Evolutionary conservation across 2,888 invertebrate genomes (phyloP).

Genomic region (Selenia dentaria): DNA sequence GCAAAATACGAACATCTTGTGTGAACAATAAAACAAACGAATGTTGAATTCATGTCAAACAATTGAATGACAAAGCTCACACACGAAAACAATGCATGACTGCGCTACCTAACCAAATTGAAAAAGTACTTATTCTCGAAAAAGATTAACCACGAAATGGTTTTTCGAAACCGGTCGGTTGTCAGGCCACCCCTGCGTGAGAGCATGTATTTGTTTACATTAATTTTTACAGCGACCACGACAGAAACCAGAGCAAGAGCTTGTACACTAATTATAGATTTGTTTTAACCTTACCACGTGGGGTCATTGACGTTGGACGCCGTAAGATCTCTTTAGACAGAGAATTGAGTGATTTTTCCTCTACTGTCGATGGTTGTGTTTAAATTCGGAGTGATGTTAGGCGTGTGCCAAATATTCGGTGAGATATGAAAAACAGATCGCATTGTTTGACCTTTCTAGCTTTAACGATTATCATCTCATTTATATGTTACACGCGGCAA

Average conservation of each 20-base stretch:
- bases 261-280: slow-evolving; percentile 69
- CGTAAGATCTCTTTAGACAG: slow-evolving; percentile 32
- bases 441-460: slow-evolving; percentile 4
- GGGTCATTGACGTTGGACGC: slow-evolving; percentile 68
- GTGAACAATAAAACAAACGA: no score
- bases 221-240: slow-evolving; percentile 82
- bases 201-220: slow-evolving; percentile 77
- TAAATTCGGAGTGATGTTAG: slow-evolving; percentile 17
- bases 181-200: slow-evolving; percentile 76
- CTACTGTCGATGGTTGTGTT: slow-evolving; percentile 26
- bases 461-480: no score
- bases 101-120: slow-evolving; percentile 37
- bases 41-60: slow-evolving; percentile 2
- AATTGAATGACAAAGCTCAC: slow-evolving; percentile 58
- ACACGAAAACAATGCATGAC: slow-evolving; percentile 40
- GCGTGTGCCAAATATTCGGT: slow-evolving; percentile 18
- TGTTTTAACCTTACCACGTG: slow-evolving; percentile 71
- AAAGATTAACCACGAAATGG: slow-evolving; percentile 25
- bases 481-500: no score
- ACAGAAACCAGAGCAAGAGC: slow-evolving; percentile 80
- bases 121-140: slow-evolving; percentile 19
- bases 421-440: slow-evolving; percentile 14
- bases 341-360: slow-evolving; percentile 33
- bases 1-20: no score
- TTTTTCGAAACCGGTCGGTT: slow-evolving; percentile 38